These are phyloP conservation scores for Proctacanthus coquilletti DNA, from an alignment of 1,140 invertebrate species.

Conservation along the genomic window DNA sequence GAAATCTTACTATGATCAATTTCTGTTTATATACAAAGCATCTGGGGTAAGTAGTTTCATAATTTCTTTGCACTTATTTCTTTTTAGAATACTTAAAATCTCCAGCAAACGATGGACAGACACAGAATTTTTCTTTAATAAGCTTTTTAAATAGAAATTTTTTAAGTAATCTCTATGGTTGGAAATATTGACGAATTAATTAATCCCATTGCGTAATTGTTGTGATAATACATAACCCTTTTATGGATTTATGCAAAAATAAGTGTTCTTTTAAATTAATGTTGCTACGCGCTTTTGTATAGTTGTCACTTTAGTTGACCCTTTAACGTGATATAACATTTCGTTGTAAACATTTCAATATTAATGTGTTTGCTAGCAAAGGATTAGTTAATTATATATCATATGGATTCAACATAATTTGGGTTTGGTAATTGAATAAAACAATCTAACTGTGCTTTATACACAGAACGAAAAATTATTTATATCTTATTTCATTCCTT, in stretches of 20 bases:
- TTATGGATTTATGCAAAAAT: no score
- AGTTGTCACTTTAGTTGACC: no score
- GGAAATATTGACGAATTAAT: not conserved
- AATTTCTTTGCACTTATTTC: not conserved
- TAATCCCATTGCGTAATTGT: not conserved
- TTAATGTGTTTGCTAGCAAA: no score
- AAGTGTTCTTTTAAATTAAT: no score
- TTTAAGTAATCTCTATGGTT: not conserved
- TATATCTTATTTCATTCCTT: conserved; percentile 2
- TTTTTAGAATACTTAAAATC: not conserved
- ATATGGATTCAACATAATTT: no score
- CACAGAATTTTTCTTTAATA: not conserved
- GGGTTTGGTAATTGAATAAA: no score
- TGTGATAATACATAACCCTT: not conserved
- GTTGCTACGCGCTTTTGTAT: no score
- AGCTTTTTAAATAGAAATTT: not conserved
- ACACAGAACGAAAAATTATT: not conserved
- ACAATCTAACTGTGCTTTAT: no score
- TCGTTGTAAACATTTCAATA: no score
- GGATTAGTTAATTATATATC: no score
- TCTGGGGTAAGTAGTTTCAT: conserved; percentile 14
- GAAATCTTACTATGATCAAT: conserved; percentile 26
- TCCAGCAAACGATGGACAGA: not conserved
- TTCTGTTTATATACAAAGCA: conserved; percentile 25
- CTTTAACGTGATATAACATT: no score